These are phyloP conservation scores for Drosophila parabipectinata DNA, from an alignment of 1,140 invertebrate species.

Conservation along the genomic window DNA sequence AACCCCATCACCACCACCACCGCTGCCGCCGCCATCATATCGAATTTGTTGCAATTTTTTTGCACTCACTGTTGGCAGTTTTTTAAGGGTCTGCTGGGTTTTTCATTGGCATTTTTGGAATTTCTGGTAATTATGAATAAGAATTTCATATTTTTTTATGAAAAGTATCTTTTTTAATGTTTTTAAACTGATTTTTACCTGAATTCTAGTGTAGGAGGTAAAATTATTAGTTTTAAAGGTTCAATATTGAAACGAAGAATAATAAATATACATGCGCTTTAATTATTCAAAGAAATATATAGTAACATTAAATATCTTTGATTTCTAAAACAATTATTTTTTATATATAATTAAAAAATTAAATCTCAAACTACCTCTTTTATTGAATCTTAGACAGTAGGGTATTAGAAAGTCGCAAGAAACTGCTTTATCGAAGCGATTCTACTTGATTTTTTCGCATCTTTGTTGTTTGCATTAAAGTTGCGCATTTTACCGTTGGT, in stretches of 20 bases:
- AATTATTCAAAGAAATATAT: no score
- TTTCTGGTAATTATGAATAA: neutral
- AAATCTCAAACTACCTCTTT: no score
- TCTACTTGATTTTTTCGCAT: slow-evolving; percentile 5
- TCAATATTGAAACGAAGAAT: no score
- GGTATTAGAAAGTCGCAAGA: neutral
- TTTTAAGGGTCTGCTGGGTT: slow-evolving; percentile 3
- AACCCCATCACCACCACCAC: neutral
- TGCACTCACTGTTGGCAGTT: neutral
- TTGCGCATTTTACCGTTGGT: slow-evolving; percentile 50
- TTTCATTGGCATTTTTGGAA: neutral
- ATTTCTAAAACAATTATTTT: no score
- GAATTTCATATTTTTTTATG: neutral
- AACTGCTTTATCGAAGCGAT: neutral
- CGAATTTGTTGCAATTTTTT: slow-evolving; percentile 6
- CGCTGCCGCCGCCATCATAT: neutral
- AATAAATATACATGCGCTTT: no score
- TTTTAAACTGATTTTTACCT: no score
- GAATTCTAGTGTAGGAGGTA: no score
- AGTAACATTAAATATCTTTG: no score
- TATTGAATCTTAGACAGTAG: neutral
- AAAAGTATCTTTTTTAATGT: no score
- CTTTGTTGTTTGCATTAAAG: slow-evolving; percentile 65
- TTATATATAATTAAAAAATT: no score
- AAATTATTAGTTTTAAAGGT: no score